These are phyloP conservation scores for Cheirogaleus medius DNA, from an alignment of 2,113 vertebrate genomes.

Conservation along the genomic window DNA sequence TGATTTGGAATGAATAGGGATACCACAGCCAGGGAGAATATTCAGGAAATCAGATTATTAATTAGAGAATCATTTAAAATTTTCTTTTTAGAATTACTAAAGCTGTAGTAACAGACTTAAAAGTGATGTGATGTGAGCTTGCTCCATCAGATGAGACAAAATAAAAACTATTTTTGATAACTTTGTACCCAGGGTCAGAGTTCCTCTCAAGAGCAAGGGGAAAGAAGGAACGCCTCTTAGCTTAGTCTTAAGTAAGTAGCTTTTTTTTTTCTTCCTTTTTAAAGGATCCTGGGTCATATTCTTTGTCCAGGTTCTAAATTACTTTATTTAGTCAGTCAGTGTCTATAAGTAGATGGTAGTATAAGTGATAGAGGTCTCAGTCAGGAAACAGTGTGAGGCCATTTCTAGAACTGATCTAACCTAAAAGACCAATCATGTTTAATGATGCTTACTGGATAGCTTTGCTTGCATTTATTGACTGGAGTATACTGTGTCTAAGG, in stretches of 20 bases:
- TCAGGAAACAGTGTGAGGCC: slow-evolving; percentile 60
- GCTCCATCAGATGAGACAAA: slow-evolving; percentile 70
- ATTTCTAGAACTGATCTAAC: slow-evolving; percentile 64
- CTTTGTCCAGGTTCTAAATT: slow-evolving; percentile 71
- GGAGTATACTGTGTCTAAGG: slow-evolving; percentile 84
- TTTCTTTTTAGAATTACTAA: slow-evolving; percentile 56
- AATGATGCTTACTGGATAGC: slow-evolving; percentile 28
- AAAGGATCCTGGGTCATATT: slow-evolving; percentile 71
- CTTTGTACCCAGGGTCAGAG: slow-evolving; percentile 78
- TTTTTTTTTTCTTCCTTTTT: slow-evolving; percentile 72
- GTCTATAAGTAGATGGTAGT: slow-evolving; percentile 57
- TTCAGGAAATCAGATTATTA: background rate
- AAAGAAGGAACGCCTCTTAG: slow-evolving; percentile 77
- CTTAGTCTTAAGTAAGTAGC: slow-evolving; percentile 80
- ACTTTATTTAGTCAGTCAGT: slow-evolving; percentile 52
- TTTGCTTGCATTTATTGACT: slow-evolving; percentile 68
- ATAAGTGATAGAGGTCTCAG: slow-evolving; percentile 68
- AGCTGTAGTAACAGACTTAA: slow-evolving; percentile 45
- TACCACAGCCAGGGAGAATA: slow-evolving; percentile 41
- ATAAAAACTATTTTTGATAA: slow-evolving; percentile 79
- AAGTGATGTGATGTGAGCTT: slow-evolving; percentile 66
- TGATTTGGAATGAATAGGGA: slow-evolving; percentile 34
- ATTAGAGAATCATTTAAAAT: slow-evolving; percentile 43
- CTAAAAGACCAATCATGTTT: slow-evolving; percentile 41
- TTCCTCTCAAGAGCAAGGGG: slow-evolving; percentile 79